Base-by-base conservation (phyloP, 2,113 vertebrate species). In the Catagonus wagneri region DNA sequence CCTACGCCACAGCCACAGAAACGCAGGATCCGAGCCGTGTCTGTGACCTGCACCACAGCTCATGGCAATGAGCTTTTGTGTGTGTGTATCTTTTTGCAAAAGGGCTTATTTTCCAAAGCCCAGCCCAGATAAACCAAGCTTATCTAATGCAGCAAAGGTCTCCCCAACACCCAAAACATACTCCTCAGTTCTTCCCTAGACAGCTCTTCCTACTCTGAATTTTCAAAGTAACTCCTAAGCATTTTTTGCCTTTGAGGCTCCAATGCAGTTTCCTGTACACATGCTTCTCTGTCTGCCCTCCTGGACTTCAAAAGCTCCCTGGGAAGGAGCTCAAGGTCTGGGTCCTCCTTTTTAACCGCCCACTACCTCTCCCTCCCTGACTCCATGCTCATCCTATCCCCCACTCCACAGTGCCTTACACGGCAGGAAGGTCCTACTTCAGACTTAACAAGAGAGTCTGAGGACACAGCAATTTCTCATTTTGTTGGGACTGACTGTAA, bases 61-160 rank as follows among this genome's bases (percentile, higher is more conserved):
- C n/a, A n/a, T n/a, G n/a, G n/a, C n/a, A n/a, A n/a, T n/a, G n/a
- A n/a, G n/a, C n/a, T n/a, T n/a, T n/a, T n/a, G n/a, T n/a, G n/a
- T n/a, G n/a, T n/a, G n/a, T n/a, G n/a, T n/a, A n/a, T n/a, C n/a
- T n/a, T n/a, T n/a, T n/a, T n/a, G n/a, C n/a, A n/a, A n/a, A n/a
- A n/a, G n/a, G 50, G 20, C 11, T 32, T 61, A 56, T 15, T 94
- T 96, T 85, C 86, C 94, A 78, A 90, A 93, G 54, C 15, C 50
- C 61, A 56, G 50, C 19, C 89, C 13, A 68, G 60, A 72, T 5
- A 68, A 34, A 52, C 20, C 54, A 32, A 58, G 20, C 61, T 32
- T 14, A 29, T 32, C 23, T 75, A 52, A 52, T 89, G n/a, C 72
- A 78, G 39, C 50, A 68, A 90, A 89, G 50, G n/a, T 44, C 29